These are phyloP conservation scores for Thecophora atra DNA, from an alignment of 2,888 invertebrate species.

Conservation along the genomic window DNA sequence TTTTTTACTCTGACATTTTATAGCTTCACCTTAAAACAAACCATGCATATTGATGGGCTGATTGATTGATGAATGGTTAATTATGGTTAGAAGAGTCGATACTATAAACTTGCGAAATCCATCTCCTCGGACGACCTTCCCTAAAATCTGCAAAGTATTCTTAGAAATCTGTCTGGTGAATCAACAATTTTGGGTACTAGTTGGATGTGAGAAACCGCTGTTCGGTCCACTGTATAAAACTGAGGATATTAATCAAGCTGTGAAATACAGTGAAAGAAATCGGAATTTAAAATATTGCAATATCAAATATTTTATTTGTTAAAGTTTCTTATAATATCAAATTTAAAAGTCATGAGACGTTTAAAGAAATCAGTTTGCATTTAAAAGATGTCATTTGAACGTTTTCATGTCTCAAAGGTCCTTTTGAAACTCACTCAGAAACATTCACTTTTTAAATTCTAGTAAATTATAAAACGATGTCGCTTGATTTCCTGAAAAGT, in stretches of 20 bases:
- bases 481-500: conserved; percentile 30
- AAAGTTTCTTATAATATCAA: too few relatives aligned
- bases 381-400: not conserved
- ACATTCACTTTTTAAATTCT: not conserved
- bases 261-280: too few relatives aligned
- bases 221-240: too few relatives aligned
- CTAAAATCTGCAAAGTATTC: not conserved
- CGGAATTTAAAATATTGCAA: too few relatives aligned
- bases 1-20: not conserved
- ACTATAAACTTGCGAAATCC: not conserved
- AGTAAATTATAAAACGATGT: conserved; percentile 10
- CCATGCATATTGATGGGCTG: conserved; percentile 29
- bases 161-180: conserved; percentile 10
- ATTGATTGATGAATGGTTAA: conserved; percentile 24
- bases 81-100: not conserved
- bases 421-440: not conserved
- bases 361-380: conserved; percentile 18
- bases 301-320: too few relatives aligned
- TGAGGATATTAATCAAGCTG: too few relatives aligned
- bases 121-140: not conserved
- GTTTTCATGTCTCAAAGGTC: not conserved
- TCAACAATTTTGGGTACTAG: not conserved
- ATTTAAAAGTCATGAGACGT: too few relatives aligned
- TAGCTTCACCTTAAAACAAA: not conserved
- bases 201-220: too few relatives aligned